A percentile compares a stretch with the other conserved stretches of the same genome.
Conservation (phyloP, 2,797 vertebrate genomes). For the Stomatorhinus walkeri region DNA sequence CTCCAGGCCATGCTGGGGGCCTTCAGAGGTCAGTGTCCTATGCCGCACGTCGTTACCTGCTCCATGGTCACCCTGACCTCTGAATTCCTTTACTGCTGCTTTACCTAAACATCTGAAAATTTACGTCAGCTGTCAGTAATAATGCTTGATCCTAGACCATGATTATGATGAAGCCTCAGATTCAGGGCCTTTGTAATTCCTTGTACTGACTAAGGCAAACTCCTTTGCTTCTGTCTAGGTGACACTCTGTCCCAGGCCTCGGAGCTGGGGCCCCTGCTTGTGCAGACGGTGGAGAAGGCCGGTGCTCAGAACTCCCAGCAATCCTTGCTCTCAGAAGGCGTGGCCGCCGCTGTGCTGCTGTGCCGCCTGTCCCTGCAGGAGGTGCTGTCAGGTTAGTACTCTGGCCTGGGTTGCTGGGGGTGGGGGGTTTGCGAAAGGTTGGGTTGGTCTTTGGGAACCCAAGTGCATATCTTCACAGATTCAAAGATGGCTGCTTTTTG, state of each 20-base stretch:
- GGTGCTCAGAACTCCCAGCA: conserved; percentile 83
- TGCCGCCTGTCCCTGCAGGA: conserved; percentile 76
- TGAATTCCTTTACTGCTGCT: background rate
- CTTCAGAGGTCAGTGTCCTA: conserved; percentile 74
- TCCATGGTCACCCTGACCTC: background rate
- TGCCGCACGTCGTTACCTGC: background rate
- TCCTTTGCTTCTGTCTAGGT: conserved; percentile 53
- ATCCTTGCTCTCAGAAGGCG: conserved; percentile 75
- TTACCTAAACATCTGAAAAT: background rate
- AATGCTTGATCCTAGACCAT: background rate
- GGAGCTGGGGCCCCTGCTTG: conserved; percentile 73
- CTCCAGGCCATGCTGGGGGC: conserved; percentile 84
- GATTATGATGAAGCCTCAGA: background rate
- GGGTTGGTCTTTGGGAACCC: background rate
- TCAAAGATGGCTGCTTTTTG: conserved; percentile 79
- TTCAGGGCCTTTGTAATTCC: background rate
- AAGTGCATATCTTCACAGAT: conserved; percentile 55
- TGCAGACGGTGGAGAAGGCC: conserved; percentile 87
- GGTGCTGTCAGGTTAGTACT: conserved; percentile 68
- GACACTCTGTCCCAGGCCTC: conserved; percentile 76
- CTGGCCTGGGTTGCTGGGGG: background rate
- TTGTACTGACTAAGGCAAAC: background rate
- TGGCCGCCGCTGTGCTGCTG: conserved; percentile 80
- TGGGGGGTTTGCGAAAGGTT: background rate
- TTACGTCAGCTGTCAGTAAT: background rate